Evolutionary conservation across 2,888 invertebrate genomes (phyloP).

Genomic region (Chrysopilus asiliformis): DNA sequence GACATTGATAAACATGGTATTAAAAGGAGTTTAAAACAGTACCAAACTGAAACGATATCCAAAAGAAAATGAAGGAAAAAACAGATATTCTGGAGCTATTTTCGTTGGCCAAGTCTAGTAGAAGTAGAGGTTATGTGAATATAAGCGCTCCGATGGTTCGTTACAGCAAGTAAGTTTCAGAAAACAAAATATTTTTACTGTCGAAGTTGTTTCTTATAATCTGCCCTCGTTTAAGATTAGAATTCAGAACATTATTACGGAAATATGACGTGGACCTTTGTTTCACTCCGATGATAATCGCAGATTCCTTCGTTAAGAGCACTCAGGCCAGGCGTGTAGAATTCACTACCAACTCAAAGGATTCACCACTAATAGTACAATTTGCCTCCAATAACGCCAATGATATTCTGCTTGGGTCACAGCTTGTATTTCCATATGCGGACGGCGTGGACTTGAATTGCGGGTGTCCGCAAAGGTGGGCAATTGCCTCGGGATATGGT

Average conservation of each 20-base stretch:
- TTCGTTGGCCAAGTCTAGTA: no score
- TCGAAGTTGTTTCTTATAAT: conserved; percentile 5
- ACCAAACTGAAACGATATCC: no score
- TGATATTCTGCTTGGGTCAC: conserved; percentile 76
- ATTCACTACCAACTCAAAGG: conserved; percentile 62
- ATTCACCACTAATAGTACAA: conserved; percentile 81
- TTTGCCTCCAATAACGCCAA: conserved; percentile 79
- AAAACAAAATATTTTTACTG: no score
- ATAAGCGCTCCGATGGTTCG: conserved; percentile 97
- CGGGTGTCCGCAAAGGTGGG: conserved; percentile 96
- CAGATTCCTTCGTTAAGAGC: conserved; percentile 85
- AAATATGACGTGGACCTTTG: conserved; percentile 78
- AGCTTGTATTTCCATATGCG: conserved; percentile 69
- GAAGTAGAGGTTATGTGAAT: no score
- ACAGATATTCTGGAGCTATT: no score
- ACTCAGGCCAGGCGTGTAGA: conserved; percentile 72
- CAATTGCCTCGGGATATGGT: conserved; percentile 80
- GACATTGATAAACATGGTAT: no score
- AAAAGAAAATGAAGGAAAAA: no score
- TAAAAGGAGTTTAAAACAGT: no score
- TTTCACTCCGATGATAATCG: conserved; percentile 94
- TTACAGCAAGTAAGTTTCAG: conserved; percentile 58
- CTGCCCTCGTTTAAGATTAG: conserved; percentile 41
- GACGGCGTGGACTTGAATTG: conserved; percentile 95
- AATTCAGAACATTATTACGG: conserved; percentile 61